phyloP scores from a whole-genome alignment of 1,140 invertebrate species.

The Phenacoccus solenopsis region DNA sequence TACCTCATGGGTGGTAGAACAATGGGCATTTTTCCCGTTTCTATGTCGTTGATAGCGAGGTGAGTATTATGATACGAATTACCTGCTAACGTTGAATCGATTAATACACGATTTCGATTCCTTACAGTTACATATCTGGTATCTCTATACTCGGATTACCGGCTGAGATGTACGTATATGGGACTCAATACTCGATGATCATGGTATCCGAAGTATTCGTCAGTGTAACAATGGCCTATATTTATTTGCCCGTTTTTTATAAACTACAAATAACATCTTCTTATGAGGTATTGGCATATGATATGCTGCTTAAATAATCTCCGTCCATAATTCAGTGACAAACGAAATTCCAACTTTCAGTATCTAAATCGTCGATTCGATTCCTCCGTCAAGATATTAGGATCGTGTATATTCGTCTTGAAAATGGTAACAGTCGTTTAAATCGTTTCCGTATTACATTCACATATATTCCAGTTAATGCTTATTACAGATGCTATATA shows the following conservation, averaged over 20 bases:
- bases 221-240: slow-evolving; percentile 52
- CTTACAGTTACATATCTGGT: slow-evolving; percentile 71
- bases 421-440: slow-evolving; percentile 39
- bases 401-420: slow-evolving; percentile 49
- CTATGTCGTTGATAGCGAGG: slow-evolving; percentile 66
- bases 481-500: slow-evolving; percentile 29
- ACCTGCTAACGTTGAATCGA: neutral
- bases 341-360: slow-evolving; percentile 35
- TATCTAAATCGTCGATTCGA: slow-evolving; percentile 60
- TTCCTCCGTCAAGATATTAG: slow-evolving; percentile 45
- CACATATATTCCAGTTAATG: no score
- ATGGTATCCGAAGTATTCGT: slow-evolving; percentile 54
- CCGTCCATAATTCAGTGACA: neutral
- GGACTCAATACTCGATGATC: slow-evolving; percentile 61
- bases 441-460: no score
- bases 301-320: neutral
- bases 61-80: slow-evolving; percentile 30
- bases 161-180: slow-evolving; percentile 81
- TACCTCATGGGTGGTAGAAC: slow-evolving; percentile 69
- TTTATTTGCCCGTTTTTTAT: slow-evolving; percentile 80
- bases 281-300: slow-evolving; percentile 52
- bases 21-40: slow-evolving; percentile 65
- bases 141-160: slow-evolving; percentile 81
- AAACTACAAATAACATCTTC: slow-evolving; percentile 65
- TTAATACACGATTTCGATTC: neutral